Evolutionary conservation across 2,888 invertebrate genomes (phyloP), one percentile per base, ranked within the genome.

Genomic region (Meteorus colon): DNA sequence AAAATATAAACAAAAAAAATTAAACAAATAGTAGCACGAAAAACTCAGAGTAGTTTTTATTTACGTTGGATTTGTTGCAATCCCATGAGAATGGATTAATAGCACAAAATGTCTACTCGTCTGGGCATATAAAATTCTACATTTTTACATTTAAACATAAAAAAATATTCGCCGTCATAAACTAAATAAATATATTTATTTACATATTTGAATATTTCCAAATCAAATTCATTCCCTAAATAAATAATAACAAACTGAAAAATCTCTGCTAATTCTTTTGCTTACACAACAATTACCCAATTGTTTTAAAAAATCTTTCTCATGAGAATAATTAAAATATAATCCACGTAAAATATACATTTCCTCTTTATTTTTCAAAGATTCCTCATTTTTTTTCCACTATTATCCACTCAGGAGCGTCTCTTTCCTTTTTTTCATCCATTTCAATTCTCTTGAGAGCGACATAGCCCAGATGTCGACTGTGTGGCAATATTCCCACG

Each of bases 401-500:
- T n/a, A 60, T 12, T 60, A 60, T 24, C 27, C 4, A 60, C 27
- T 45, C 31, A 16, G n/a, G n/a, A n/a, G n/a, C 16, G 3, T 48
- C 6, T 63, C 31, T 55, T 51, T 45, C n/a, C 19, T 51, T 73
- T 60, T 60, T 59, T 29, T 60, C 29, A 24, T 41, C 41, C 67
- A 67, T 41, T 29, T 14, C 24, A 51, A 51, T 5, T 45, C 65
- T 45, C 71, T 55, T 55, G 19, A 55, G 55, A 55, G 55, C 55
- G 55, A 55, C 55, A 55, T 55, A 55, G 55, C 59, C 69, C 29
- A 31, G 48, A 69, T 55, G 31, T 55, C 55, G 55, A 55, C 55
- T 55, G 55, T 55, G 55, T 55, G 55, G 63, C 45, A 31, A 37
- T 62, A 45, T 72, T 67, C 63, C 69, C 69, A 73, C 73, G 37